These are phyloP conservation scores for Drosophila fungiperda DNA, from an alignment of 2,888 invertebrate species.

Conservation along the genomic window DNA sequence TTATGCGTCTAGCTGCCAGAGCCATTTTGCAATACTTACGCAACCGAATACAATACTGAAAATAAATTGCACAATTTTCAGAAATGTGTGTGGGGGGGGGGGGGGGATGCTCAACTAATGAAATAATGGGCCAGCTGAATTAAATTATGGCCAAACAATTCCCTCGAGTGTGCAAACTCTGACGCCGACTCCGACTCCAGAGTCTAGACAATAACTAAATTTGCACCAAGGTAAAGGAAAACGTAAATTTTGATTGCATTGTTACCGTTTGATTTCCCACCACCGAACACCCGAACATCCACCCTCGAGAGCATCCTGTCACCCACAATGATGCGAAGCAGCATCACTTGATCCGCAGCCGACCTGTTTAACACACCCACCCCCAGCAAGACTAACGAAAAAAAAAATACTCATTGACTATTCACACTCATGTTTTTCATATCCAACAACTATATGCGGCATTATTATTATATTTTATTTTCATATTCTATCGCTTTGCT, in stretches of 20 bases:
- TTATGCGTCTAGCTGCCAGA: conserved; percentile 77
- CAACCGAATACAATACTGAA: conserved; percentile 38
- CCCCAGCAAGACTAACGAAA: neutral
- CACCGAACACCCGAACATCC: conserved; percentile 43
- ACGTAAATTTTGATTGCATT: conserved; percentile 80
- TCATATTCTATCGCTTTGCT: conserved; percentile 35
- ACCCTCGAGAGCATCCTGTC: conserved; percentile 22
- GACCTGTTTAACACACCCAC: conserved; percentile 31
- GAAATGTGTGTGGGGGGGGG: neutral
- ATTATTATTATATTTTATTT: conserved; percentile 53
- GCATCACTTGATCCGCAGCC: conserved; percentile 38
- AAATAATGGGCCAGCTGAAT: conserved; percentile 74
- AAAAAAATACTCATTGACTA: conserved; percentile 74
- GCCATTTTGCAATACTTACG: conserved; percentile 49
- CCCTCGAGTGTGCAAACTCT: conserved; percentile 50
- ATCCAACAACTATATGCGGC: conserved; percentile 12
- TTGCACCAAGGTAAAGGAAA: conserved; percentile 69
- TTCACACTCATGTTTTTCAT: conserved; percentile 79
- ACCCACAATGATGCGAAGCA: conserved; percentile 34
- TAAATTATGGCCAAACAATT: conserved; percentile 73
- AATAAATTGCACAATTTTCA: conserved; percentile 64
- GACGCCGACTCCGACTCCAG: conserved; percentile 29
- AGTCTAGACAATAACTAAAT: conserved; percentile 76
- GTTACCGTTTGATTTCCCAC: conserved; percentile 77
- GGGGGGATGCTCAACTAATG: conserved; percentile 59